These are phyloP conservation scores for Ylistrum balloti DNA, from an alignment of 1,140 invertebrate species.

Conservation along the genomic window DNA sequence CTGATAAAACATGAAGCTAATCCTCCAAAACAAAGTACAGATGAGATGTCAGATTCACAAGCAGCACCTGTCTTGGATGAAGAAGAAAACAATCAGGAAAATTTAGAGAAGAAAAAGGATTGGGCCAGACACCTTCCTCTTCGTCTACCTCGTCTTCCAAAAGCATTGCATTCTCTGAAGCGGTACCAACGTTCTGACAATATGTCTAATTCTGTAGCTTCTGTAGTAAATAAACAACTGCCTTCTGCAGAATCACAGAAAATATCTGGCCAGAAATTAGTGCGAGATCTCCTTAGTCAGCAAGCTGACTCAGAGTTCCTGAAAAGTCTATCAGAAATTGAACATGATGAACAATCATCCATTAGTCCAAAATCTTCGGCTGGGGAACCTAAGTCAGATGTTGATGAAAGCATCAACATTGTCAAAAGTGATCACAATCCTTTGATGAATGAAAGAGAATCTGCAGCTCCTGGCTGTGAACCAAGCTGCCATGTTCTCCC, in stretches of 20 bases:
- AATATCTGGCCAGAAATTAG: not conserved
- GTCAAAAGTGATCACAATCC: not conserved
- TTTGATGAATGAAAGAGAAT: not conserved
- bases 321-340: slow-evolving; percentile 18
- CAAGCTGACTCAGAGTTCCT: slow-evolving; percentile 8
- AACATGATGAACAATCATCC: not conserved
- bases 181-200: not conserved
- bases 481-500: not conserved
- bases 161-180: not conserved
- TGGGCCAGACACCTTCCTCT: not conserved
- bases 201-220: not conserved
- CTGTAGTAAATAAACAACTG: not conserved
- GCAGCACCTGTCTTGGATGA: not conserved
- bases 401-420: not conserved
- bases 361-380: not conserved
- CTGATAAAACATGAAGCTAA: not conserved
- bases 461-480: not conserved
- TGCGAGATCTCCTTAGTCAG: slow-evolving; percentile 1
- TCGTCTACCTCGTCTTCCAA: slow-evolving; percentile 17
- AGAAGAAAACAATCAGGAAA: not conserved
- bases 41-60: not conserved
- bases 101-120: not conserved
- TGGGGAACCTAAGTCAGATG: not conserved
- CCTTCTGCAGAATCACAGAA: not conserved
- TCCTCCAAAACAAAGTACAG: not conserved